Conservation (phyloP, 1,140 invertebrate species). For the Tribolium castaneum region DNA sequence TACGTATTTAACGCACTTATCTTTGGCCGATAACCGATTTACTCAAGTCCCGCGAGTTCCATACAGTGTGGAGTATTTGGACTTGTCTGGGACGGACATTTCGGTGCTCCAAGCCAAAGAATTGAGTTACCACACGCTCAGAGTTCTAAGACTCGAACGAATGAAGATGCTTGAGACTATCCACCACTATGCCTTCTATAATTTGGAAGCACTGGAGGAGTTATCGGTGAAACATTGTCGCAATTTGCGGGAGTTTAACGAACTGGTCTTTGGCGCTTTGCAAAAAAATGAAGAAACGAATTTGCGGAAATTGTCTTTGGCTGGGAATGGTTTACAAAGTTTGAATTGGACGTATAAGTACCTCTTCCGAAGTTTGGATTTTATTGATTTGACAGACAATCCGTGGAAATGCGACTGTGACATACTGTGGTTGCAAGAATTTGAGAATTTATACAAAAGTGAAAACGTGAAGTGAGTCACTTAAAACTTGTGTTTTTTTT, state of each 20-base stretch:
- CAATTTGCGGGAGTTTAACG: constrained; percentile 56
- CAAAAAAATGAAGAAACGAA: constrained; percentile 47
- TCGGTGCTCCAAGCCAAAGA: constrained; percentile 52
- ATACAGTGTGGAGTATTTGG: constrained; percentile 54
- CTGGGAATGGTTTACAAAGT: constrained; percentile 56
- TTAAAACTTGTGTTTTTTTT: background rate
- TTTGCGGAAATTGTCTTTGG: constrained; percentile 55
- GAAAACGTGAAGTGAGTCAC: constrained; percentile 54
- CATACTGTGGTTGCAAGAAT: constrained; percentile 59
- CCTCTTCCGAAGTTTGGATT: constrained; percentile 55
- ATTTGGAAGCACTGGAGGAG: constrained; percentile 57
- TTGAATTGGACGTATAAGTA: constrained; percentile 57
- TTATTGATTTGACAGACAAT: constrained; percentile 59
- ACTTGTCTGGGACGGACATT: constrained; percentile 60
- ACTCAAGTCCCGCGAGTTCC: constrained; percentile 54
- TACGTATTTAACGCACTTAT: constrained; percentile 49
- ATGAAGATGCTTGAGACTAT: constrained; percentile 55
- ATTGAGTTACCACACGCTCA: constrained; percentile 57
- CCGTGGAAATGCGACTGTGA: constrained; percentile 60
- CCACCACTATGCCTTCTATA: constrained; percentile 60
- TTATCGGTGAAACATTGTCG: constrained; percentile 57
- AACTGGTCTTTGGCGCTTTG: constrained; percentile 57
- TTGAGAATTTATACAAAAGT: constrained; percentile 45
- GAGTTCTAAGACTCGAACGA: constrained; percentile 56
- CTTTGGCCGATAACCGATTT: constrained; percentile 58